Percentiles rank a stretch among this genome's conserved stretches.
phyloP scores from a whole-genome alignment of 2,888 invertebrate species.

The Pharmacophagus antenor region DNA sequence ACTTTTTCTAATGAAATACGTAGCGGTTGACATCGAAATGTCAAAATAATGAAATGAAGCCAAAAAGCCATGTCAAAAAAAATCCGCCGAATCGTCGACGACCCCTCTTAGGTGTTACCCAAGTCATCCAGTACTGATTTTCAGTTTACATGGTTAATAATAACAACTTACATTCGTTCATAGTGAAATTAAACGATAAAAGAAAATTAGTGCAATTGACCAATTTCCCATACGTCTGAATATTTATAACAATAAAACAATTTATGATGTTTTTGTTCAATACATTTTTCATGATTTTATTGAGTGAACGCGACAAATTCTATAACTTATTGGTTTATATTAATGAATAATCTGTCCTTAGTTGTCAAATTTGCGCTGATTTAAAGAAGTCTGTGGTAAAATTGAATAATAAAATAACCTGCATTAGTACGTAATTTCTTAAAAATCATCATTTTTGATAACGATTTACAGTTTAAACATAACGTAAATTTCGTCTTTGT shows the following conservation, averaged over 20 bases:
- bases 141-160: neutral
- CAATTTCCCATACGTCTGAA: neutral
- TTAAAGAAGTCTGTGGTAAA: constrained; percentile 6
- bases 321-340: constrained; percentile 8
- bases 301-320: neutral
- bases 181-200: no score
- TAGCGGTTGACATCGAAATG: constrained; percentile 80
- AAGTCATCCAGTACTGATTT: neutral
- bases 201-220: no score
- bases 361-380: constrained; percentile 13
- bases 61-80: constrained; percentile 78
- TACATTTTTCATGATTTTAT: neutral
- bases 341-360: constrained; percentile 3
- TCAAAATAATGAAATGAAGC: constrained; percentile 81
- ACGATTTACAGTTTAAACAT: neutral
- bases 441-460: neutral
- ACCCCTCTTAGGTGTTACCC: constrained; percentile 33
- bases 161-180: no score
- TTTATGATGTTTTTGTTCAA: neutral
- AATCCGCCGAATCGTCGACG: constrained; percentile 70
- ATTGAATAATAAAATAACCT: constrained; percentile 25
- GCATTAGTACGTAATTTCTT: constrained; percentile 13
- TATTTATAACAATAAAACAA: neutral
- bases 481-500: neutral
- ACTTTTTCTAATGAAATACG: constrained; percentile 75